Base-by-base conservation (phyloP, 2,797 vertebrate genomes). In the Smutsia gigantea region DNA sequence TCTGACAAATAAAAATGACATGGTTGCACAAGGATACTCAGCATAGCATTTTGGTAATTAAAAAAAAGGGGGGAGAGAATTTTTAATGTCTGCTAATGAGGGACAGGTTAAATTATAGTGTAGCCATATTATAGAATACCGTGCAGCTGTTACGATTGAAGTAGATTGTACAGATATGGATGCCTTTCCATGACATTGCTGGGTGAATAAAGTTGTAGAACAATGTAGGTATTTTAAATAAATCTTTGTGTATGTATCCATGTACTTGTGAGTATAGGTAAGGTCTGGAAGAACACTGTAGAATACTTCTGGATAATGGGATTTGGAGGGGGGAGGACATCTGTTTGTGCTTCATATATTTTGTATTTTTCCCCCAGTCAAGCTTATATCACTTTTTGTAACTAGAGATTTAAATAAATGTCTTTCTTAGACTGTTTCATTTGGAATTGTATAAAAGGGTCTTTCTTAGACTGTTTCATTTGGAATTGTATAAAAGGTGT, bases 361-460 rank as follows among this genome's bases (percentile, higher is more conserved):
- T 93, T 46, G 21, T 92, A 25, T 85, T 94, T 55, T 69, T 27
- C 49, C 57, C 19, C n/a, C 6, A 31, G 0, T 77, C n/a, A 85
- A 83, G 37, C 12, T 59, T 92, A 21, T 85, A 4, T 69, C 31
- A 37, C 63, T 92, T 95, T 57, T 90, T 94, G 34, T 89, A 34
- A 88, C 69, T 69, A 77, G 53, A 88, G 13, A 86, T 92, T 81
- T 88, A 81, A 92, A 63, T 84, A 95, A 79, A 91, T n/a, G 59
- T 81, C 5, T 93, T 86, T 53, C 31, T 59, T 21, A 82, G 15
- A 74, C 23, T 31, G 63, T 71, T 83, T 72, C 27, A 29, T 88
- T 94, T 88, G 71, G 23, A 84, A 42, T n/a, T n/a, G n/a, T n/a
- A n/a, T n/a, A n/a, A n/a, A n/a, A n/a, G n/a, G n/a, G n/a, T n/a